Evolutionary conservation across 1,140 invertebrate genomes (phyloP).

Genomic region (Meteorus sp.): DNA sequence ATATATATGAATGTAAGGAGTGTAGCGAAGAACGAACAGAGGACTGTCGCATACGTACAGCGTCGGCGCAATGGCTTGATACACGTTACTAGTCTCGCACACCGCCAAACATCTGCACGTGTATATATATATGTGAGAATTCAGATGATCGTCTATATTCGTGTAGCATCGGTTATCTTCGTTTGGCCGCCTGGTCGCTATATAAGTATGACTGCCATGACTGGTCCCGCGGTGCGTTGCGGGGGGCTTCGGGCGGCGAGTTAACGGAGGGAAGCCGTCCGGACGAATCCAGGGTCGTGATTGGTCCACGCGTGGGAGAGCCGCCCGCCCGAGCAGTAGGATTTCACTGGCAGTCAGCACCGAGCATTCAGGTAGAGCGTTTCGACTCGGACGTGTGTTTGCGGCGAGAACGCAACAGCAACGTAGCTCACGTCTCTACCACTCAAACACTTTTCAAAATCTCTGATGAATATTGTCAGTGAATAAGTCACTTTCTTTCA

Average conservation of each 20-base stretch:
- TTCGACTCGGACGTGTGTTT: slow-evolving; percentile 28
- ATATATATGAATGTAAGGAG: neutral
- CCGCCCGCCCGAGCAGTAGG: slow-evolving; percentile 52
- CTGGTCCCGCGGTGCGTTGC: slow-evolving; percentile 32
- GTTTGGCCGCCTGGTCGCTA: slow-evolving; percentile 31
- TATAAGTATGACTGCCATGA: slow-evolving; percentile 52
- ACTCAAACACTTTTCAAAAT: too few species aligned
- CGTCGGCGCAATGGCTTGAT: slow-evolving; percentile 6
- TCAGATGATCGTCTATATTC: slow-evolving; percentile 43
- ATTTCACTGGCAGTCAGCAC: slow-evolving; percentile 48
- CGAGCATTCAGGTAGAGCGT: slow-evolving; percentile 49
- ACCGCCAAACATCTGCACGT: slow-evolving; percentile 62
- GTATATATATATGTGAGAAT: slow-evolving; percentile 7
- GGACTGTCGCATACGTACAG: slow-evolving; percentile 8
- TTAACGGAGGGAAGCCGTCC: slow-evolving; percentile 35
- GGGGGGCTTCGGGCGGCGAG: slow-evolving; percentile 33
- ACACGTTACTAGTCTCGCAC: too few species aligned
- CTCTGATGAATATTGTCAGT: too few species aligned
- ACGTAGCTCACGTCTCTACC: neutral
- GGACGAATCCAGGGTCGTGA: slow-evolving; percentile 42
- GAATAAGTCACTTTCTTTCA: too few species aligned
- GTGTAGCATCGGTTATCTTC: slow-evolving; percentile 30
- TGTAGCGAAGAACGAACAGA: neutral
- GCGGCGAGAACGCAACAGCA: neutral
- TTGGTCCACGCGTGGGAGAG: slow-evolving; percentile 58